These are phyloP conservation scores for Drosophila mimica DNA, from an alignment of 2,888 invertebrate genomes.

Conservation along the genomic window DNA sequence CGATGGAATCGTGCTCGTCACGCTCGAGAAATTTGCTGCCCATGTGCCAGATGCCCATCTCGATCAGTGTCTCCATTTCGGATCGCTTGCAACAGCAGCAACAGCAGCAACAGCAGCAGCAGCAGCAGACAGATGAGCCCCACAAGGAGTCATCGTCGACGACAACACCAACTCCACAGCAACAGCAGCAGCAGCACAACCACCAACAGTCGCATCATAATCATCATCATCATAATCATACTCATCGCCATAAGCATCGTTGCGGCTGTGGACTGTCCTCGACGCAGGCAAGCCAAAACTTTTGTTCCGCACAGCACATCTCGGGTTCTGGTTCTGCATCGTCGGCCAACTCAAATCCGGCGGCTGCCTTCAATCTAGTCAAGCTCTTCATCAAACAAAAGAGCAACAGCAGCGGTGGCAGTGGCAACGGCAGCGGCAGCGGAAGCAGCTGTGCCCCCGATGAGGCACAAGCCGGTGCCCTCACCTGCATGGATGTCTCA, in stretches of 20 bases:
- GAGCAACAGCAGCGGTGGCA: constrained; percentile 87
- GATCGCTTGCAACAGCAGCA: constrained; percentile 72
- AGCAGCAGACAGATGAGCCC: constrained; percentile 48
- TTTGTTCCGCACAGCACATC: constrained; percentile 67
- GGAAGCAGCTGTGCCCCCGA: constrained; percentile 87
- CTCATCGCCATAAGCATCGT: constrained; percentile 72
- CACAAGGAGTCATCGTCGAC: constrained; percentile 48
- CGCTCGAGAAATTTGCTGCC: constrained; percentile 84
- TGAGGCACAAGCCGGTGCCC: constrained; percentile 79
- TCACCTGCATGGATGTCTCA: constrained; percentile 91
- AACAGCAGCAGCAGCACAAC: constrained; percentile 46
- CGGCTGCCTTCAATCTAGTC: constrained; percentile 92
- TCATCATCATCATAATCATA: constrained; percentile 55
- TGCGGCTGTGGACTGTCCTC: constrained; percentile 68
- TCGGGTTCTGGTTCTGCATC: constrained; percentile 79
- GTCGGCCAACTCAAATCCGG: constrained; percentile 86
- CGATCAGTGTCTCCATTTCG: constrained; percentile 78
- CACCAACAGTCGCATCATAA: constrained; percentile 38
- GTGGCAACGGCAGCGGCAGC: constrained; percentile 82
- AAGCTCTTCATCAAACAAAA: constrained; percentile 96
- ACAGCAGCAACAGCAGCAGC: constrained; percentile 49
- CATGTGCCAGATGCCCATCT: constrained; percentile 85
- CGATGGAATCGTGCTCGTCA: constrained; percentile 86
- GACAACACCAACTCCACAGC: constrained; percentile 46
- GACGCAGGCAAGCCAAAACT: constrained; percentile 73